phyloP scores from a whole-genome alignment of 2,797 vertebrate genomes.

The Crotalus adamanteus region DNA sequence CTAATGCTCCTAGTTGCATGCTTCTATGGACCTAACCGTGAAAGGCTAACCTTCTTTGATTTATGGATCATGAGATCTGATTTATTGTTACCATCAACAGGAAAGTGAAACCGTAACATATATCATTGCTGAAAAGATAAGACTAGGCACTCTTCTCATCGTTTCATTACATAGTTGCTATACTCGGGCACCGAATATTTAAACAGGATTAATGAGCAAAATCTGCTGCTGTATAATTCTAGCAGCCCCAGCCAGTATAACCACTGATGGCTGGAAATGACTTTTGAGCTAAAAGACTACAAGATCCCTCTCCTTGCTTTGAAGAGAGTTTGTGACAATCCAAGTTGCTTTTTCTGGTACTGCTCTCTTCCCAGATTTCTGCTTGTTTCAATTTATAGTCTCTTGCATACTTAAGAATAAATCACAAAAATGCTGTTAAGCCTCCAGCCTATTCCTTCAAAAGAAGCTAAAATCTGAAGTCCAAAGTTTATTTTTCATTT shows the following conservation, averaged over 20 bases:
- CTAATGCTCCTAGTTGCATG: neutral
- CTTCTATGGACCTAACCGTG: neutral
- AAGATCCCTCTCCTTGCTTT: neutral
- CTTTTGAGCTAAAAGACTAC: neutral
- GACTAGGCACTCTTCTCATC: neutral
- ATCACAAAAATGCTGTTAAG: neutral
- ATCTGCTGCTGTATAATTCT: neutral
- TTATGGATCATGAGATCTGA: neutral
- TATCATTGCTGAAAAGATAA: neutral
- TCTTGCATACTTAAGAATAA: neutral
- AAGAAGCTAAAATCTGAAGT: neutral
- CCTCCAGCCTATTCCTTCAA: neutral
- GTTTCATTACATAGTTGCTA: neutral
- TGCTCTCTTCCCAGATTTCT: neutral
- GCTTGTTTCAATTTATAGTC: neutral
- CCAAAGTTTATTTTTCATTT: neutral
- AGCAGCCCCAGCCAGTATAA: neutral
- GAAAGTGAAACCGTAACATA: neutral
- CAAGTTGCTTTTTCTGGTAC: neutral
- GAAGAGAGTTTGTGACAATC: neutral
- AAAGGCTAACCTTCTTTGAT: neutral
- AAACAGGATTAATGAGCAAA: neutral
- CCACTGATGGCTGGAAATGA: neutral
- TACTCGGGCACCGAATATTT: neutral
- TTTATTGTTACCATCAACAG: neutral